A percentile compares a stretch with the other conserved stretches of the same genome.
Conservation (phyloP, 2,888 invertebrate genomes). For the Leptopterna dolabrata region DNA sequence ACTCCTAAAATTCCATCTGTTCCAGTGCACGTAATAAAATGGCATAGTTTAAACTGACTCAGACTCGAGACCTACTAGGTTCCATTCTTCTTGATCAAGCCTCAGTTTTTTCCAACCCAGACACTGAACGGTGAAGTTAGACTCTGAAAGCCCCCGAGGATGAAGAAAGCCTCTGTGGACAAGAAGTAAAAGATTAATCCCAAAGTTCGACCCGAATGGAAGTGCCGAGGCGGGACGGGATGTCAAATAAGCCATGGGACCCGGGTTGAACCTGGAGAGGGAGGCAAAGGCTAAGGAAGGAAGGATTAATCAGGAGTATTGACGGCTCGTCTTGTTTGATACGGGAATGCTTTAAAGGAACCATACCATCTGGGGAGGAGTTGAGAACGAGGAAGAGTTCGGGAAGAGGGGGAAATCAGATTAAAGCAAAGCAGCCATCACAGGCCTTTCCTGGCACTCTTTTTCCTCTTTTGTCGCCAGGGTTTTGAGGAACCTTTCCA, state of each 20-base stretch:
- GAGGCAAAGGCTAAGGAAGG: neutral
- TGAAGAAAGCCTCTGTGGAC: neutral
- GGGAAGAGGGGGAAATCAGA: constrained; percentile 13
- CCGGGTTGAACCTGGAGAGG: neutral
- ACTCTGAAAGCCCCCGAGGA: neutral
- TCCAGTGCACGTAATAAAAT: too few species aligned
- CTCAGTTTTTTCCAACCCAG: too few species aligned
- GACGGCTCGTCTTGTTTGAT: constrained; percentile 50
- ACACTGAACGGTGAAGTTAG: neutral
- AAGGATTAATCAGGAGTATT: constrained; percentile 49
- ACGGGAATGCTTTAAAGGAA: constrained; percentile 40
- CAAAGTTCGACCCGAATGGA: constrained; percentile 1
- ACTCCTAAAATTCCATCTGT: too few species aligned
- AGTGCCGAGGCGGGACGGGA: neutral
- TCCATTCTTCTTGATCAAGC: too few species aligned
- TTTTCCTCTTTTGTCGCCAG: neutral
- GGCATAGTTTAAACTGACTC: too few species aligned
- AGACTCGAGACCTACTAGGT: too few species aligned
- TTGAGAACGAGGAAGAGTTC: neutral
- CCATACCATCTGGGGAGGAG: neutral
- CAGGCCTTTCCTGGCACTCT: neutral
- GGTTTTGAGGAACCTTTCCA: constrained; percentile 8
- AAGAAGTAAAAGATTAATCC: neutral
- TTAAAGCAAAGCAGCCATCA: neutral
- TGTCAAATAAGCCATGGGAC: constrained; percentile 23